These are phyloP conservation scores for Ectropis crepuscularia DNA, from an alignment of 2,888 invertebrate genomes.

Conservation along the genomic window DNA sequence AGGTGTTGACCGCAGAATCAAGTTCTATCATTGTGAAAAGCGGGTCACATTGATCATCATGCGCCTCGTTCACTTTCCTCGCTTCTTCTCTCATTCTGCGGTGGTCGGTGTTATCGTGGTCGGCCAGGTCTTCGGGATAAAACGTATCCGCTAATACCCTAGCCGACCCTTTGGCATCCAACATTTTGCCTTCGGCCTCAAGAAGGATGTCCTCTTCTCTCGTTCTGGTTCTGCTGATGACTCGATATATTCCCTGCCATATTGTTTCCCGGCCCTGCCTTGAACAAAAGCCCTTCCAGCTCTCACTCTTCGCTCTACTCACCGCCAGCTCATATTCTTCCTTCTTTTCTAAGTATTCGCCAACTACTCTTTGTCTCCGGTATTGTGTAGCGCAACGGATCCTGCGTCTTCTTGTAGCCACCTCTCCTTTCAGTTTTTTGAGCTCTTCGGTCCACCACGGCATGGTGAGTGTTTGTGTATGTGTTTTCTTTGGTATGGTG, in stretches of 20 bases:
- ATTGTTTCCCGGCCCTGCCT: too few relatives aligned
- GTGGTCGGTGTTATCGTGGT: conserved; percentile 2
- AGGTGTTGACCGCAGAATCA: not conserved
- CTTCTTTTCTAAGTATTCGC: too few relatives aligned
- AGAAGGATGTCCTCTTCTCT: not conserved
- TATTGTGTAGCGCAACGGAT: too few relatives aligned
- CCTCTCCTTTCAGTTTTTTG: too few relatives aligned
- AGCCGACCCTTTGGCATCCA: not conserved
- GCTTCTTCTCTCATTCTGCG: not conserved
- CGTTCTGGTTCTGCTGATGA: not conserved
- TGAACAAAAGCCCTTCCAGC: too few relatives aligned
- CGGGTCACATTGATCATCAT: conserved; percentile 6
- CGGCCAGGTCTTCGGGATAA: not conserved
- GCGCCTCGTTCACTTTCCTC: not conserved
- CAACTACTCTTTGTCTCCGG: too few relatives aligned
- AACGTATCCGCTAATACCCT: conserved; percentile 3
- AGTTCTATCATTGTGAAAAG: conserved; percentile 20
- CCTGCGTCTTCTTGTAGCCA: too few relatives aligned
- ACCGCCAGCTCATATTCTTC: too few relatives aligned
- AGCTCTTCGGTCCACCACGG: too few relatives aligned
- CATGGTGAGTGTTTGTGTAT: too few relatives aligned
- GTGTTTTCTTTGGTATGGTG: too few relatives aligned
- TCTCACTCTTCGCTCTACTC: too few relatives aligned
- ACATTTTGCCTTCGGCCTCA: not conserved
- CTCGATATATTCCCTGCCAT: not conserved